These are phyloP conservation scores for Archaeoteleia sp. DNA, from an alignment of 2,888 invertebrate genomes.

Conservation along the genomic window DNA sequence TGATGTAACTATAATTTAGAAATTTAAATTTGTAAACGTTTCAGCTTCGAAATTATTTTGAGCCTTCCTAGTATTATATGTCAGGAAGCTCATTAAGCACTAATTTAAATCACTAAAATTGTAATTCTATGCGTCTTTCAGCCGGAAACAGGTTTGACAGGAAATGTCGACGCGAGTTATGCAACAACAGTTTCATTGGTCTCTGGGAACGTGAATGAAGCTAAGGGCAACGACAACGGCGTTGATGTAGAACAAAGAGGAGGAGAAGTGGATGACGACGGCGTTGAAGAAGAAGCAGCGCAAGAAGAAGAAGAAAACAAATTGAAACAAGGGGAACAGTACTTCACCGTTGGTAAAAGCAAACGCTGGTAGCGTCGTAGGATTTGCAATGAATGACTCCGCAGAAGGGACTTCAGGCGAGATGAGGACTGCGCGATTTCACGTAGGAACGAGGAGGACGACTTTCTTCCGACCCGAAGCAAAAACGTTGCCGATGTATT, in stretches of 20 bases:
- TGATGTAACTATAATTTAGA: no score
- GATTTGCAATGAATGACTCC: constrained; percentile 17
- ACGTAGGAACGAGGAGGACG: constrained; percentile 13
- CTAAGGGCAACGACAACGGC: background rate
- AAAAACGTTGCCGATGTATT: constrained; percentile 19
- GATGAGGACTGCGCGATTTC: constrained; percentile 6
- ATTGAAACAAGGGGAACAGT: constrained; percentile 10
- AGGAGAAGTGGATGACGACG: background rate
- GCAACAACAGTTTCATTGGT: background rate
- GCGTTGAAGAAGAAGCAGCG: background rate
- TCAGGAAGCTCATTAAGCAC: no score
- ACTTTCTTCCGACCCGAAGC: constrained; percentile 9
- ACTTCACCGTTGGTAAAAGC: constrained; percentile 1
- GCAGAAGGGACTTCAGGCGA: constrained; percentile 4
- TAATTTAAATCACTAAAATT: no score
- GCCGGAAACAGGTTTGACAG: background rate
- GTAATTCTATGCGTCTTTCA: no score
- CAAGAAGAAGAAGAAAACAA: constrained; percentile 6
- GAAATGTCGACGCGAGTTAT: constrained; percentile 1
- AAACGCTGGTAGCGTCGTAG: constrained; percentile 8
- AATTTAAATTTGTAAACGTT: no score
- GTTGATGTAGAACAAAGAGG: constrained; percentile 6
- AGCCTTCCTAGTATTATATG: no score
- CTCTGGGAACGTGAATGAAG: background rate
- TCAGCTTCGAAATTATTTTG: no score